phyloP scores from a whole-genome alignment of 2,113 vertebrate species.

The Microcebus lehilahytsara region DNA sequence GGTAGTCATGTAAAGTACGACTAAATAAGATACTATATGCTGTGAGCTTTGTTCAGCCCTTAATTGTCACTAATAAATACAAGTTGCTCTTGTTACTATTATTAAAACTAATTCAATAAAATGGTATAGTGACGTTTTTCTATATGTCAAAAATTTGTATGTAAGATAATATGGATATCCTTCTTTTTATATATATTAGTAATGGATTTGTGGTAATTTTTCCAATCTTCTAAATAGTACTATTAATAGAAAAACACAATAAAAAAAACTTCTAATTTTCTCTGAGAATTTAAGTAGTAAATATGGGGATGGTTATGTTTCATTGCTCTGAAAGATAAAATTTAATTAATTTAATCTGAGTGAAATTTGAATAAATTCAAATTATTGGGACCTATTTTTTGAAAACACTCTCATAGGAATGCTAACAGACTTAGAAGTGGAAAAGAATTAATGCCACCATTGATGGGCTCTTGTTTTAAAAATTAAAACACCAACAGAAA shows the following conservation, averaged over 20 bases:
- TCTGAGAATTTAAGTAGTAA: neutral
- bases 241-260: neutral
- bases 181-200: neutral
- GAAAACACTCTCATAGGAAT: neutral
- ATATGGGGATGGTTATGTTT: neutral
- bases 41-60: neutral
- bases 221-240: neutral
- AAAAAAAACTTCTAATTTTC: neutral
- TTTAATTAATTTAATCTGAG: neutral
- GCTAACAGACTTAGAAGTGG: neutral
- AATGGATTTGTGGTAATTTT: neutral
- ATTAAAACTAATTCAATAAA: neutral
- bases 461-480: neutral
- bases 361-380: constrained; percentile 10
- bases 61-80: neutral
- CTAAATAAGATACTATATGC: neutral
- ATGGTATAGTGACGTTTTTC: neutral
- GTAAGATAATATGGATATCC: neutral
- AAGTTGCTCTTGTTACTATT: neutral
- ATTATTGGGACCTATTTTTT: neutral
- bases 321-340: neutral
- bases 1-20: neutral
- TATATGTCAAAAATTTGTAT: neutral
- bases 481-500: neutral
- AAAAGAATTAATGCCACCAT: neutral